Evolutionary conservation across 2,113 vertebrate species (phyloP).

Genomic region (Saguinus midas): DNA sequence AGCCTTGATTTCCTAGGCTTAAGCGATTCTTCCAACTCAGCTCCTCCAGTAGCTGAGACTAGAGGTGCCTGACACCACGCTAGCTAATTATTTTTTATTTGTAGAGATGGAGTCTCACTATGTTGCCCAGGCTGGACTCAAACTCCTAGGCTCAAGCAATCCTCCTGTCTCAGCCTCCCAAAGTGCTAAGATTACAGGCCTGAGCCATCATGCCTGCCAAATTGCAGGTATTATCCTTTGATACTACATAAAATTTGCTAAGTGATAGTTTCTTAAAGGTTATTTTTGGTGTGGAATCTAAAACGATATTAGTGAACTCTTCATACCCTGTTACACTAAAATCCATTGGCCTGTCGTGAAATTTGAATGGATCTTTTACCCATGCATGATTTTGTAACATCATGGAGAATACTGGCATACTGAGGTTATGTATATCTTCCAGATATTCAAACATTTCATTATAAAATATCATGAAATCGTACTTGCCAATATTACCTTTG

Average conservation of each 20-base stretch:
- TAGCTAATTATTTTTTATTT: too few relatives aligned
- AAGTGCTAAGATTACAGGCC: too few relatives aligned
- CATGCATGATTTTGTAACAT: not conserved
- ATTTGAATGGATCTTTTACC: not conserved
- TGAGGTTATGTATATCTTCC: not conserved
- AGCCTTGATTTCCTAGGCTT: too few relatives aligned
- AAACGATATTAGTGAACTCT: not conserved
- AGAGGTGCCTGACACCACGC: too few relatives aligned
- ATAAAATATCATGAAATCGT: not conserved
- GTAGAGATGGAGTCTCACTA: too few relatives aligned
- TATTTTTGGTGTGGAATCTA: not conserved
- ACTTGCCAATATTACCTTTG: not conserved
- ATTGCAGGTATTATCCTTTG: not conserved
- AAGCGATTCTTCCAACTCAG: too few relatives aligned
- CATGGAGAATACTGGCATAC: not conserved
- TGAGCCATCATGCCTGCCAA: too few relatives aligned
- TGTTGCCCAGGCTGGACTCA: too few relatives aligned
- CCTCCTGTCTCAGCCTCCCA: too few relatives aligned
- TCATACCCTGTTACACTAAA: not conserved
- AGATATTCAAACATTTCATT: not conserved
- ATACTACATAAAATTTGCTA: not conserved
- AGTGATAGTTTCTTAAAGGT: not conserved
- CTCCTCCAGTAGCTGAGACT: too few relatives aligned
- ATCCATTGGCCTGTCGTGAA: not conserved
- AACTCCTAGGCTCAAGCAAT: too few relatives aligned